Evolutionary conservation across 2,888 invertebrate genomes (phyloP), one percentile per base, ranked within the genome.

Genomic region (Rhingia campestris): DNA sequence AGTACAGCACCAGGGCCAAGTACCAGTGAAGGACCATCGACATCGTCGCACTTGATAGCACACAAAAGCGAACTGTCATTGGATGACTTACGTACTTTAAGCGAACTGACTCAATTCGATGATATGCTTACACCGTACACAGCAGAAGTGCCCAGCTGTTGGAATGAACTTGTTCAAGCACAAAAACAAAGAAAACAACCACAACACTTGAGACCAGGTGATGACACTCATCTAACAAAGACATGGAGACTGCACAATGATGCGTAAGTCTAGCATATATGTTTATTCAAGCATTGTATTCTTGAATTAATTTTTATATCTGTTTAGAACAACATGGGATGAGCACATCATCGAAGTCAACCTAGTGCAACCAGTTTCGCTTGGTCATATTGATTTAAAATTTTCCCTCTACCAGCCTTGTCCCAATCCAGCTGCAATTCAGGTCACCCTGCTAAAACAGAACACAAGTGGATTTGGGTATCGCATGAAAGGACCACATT

Each of bases 161-260:
- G 98, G 98, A 96, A 95, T 86, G 97, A 98, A 90, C 93, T 98
- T 88, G 97, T 97, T 87, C 97, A 97, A 86, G 97, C 97, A 4
- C 97, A 97, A 89, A 94, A 97, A 75, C 97, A 97, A 87, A 93
- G 98, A 14, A 94, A 97, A 43, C 96, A 97, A 90, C 97, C 97
- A 1, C 97, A 97, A 89, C 95, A 95, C 89, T 91, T 95, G 69
- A 87, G 90, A 0, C 95, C 90, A 35, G 93, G 93, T 22, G 94
- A 94, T 87, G 94, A 95, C 86, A 93, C 94, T 66, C 95, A 96
- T 88, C 94, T 94, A 86, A 96, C 96, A 4, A 94, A 97, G 86
- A 97, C 97, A 0, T 98, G 97, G 97, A 93, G 97, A 66, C 92
- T 97, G 33, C 97, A 97, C 89, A 95, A 96, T 86, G 97, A 97